Percentiles rank a stretch among this genome's conserved stretches.
phyloP scores from a whole-genome alignment of 2,888 invertebrate species.

The Dryobotodes eremita region DNA sequence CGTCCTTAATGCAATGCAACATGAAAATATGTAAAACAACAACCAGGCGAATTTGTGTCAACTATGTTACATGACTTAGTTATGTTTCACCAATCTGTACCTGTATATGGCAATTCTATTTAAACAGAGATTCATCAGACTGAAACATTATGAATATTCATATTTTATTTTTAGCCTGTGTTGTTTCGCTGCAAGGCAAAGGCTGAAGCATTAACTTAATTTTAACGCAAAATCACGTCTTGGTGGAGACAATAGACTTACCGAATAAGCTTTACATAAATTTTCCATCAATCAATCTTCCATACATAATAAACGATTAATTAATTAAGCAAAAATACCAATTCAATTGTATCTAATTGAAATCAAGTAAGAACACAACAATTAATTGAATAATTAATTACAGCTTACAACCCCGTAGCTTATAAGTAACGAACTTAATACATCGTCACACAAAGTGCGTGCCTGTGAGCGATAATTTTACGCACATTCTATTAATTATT shows the following conservation, averaged over 20 bases:
- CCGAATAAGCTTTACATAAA: not conserved
- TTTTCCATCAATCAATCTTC: not conserved
- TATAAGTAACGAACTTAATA: too few species aligned
- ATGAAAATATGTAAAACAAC: not conserved
- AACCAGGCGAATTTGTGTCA: not conserved
- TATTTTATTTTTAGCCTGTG: not conserved
- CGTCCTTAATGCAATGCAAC: not conserved
- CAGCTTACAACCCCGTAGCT: slow-evolving; percentile 5
- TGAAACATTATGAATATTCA: not conserved
- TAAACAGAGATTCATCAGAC: not conserved
- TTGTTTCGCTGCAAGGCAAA: not conserved
- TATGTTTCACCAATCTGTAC: not conserved
- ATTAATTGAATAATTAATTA: slow-evolving; percentile 13
- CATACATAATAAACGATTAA: not conserved
- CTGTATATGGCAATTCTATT: not conserved
- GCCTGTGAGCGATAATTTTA: slow-evolving; percentile 42
- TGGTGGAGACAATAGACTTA: too few species aligned
- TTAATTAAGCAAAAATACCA: not conserved
- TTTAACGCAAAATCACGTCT: not conserved
- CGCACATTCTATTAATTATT: slow-evolving; percentile 34
- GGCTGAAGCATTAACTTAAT: not conserved
- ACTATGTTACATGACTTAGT: not conserved
- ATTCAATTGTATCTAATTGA: slow-evolving; percentile 9
- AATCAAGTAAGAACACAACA: slow-evolving; percentile 1
- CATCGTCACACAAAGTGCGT: not conserved